Conservation (phyloP, 2,113 vertebrate genomes). For the Australoheros scitulus region DNA sequence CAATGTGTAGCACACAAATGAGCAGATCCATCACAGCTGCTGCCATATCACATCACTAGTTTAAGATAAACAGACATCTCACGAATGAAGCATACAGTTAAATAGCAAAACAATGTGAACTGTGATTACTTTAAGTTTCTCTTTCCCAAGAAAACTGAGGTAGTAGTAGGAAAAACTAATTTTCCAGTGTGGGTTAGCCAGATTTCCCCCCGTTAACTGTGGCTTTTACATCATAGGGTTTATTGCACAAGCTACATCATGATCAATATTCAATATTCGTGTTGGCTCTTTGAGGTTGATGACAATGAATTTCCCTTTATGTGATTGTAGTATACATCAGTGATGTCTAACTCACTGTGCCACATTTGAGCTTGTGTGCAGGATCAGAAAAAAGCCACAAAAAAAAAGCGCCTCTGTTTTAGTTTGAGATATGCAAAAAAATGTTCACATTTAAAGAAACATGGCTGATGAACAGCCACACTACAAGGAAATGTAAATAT, state of each 20-base stretch:
- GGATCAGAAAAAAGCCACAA: not conserved
- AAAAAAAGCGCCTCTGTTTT: no score
- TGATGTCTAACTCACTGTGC: not conserved
- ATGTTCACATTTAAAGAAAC: not conserved
- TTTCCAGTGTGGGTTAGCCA: constrained; percentile 48
- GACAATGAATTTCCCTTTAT: not conserved
- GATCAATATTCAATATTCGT: not conserved
- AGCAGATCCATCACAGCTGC: not conserved
- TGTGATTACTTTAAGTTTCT: constrained; percentile 53
- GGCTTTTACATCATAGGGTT: constrained; percentile 18
- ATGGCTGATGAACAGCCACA: not conserved
- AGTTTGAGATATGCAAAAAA: not conserved
- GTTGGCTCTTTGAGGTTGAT: not conserved
- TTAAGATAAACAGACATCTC: not conserved
- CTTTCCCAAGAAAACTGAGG: constrained; percentile 61
- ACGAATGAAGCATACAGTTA: not conserved
- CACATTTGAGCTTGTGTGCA: not conserved
- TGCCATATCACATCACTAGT: not conserved
- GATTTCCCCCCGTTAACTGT: constrained; percentile 29
- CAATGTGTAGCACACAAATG: not conserved
- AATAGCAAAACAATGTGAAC: not conserved
- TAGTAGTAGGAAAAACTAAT: not conserved
- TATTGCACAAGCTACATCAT: not conserved
- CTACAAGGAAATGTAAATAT: not conserved
- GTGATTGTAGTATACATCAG: not conserved